Evolutionary conservation across 2,888 invertebrate species (phyloP), one percentile per base, ranked within the genome.

Genomic region (Epinotia ramella): DNA sequence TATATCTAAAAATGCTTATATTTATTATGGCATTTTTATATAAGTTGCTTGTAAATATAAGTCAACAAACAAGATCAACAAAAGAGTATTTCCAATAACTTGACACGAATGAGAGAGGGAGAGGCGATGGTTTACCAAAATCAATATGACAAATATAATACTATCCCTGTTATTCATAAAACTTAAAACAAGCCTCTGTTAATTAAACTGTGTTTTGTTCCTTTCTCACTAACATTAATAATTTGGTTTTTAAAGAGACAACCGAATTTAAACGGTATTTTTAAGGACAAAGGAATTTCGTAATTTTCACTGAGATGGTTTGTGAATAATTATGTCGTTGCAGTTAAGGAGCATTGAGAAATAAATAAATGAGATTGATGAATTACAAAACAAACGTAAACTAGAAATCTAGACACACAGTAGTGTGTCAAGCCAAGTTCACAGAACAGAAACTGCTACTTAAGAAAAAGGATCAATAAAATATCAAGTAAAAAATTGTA

Each of bases 11-110:
- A 86, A 87, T 87, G 87, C 93, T 93, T 93, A 94, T 78, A 90
- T 81, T 88, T 94, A 94, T 88, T 94, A 94, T 94, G 94, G 94
- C 94, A 92, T 92, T 90, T 87, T 83, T 81, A 79, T 80, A 80
- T 82, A 83, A 84, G 84, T 83, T 85, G 85, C 82, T 80, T 79
- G 74, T 79, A 78, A 74, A 74, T 78, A 79, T 77, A 79, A 81
- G 78, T 78, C 72, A 84, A 84, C 81, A 83, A 83, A 78, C 77
- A 79, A 78, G 80, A 75, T 82, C 79, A 82, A 79, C 79, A 77
- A 78, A 78, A 67, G 57, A 56, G 12, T 20, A 20, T 72, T 75
- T 62, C 53, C 53, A 65, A 66, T 65, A 20, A 65, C 40, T 46
- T 33, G 16, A 40, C 69, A 66, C 65, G 44, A 40, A 59, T 28